phyloP scores from a whole-genome alignment of 2,797 vertebrate species.

The Sebastes matsubarae region DNA sequence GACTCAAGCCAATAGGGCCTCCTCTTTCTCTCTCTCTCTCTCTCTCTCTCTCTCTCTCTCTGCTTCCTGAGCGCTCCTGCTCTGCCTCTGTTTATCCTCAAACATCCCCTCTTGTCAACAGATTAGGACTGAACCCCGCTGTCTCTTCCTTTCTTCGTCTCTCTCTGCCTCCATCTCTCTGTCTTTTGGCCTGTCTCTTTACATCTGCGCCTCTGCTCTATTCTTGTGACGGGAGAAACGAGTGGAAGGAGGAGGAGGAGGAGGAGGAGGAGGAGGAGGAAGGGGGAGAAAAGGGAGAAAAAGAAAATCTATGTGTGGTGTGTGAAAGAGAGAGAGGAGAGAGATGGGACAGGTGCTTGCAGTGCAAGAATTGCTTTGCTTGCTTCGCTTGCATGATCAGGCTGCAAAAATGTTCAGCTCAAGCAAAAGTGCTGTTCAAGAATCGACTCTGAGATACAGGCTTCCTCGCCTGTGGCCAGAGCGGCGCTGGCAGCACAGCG shows the following conservation, averaged over 20 bases:
- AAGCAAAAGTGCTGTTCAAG: slow-evolving; percentile 64
- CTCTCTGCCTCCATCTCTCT: slow-evolving; percentile 61
- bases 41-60: slow-evolving; percentile 1
- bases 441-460: slow-evolving; percentile 44
- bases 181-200: slow-evolving; percentile 73
- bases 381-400: slow-evolving; percentile 71
- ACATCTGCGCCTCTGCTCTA: slow-evolving; percentile 57
- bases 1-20: slow-evolving; percentile 23
- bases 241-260: slow-evolving; percentile 6
- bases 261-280: neutral
- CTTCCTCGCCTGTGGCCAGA: slow-evolving; percentile 51
- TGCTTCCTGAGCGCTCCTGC: slow-evolving; percentile 34
- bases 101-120: slow-evolving; percentile 74
- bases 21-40: neutral
- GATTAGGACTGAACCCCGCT: slow-evolving; percentile 70
- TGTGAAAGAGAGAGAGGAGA: neutral
- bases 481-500: slow-evolving; percentile 30
- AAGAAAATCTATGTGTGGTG: slow-evolving; percentile 17
- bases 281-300: slow-evolving; percentile 3
- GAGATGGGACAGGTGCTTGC: slow-evolving; percentile 72
- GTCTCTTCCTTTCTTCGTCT: slow-evolving; percentile 70
- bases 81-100: slow-evolving; percentile 71
- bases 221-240: slow-evolving; percentile 52
- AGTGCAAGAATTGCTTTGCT: slow-evolving; percentile 65
- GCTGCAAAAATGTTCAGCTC: slow-evolving; percentile 61